Conservation (phyloP, 2,113 vertebrate genomes). For the Terrapene triunguis region DNA sequence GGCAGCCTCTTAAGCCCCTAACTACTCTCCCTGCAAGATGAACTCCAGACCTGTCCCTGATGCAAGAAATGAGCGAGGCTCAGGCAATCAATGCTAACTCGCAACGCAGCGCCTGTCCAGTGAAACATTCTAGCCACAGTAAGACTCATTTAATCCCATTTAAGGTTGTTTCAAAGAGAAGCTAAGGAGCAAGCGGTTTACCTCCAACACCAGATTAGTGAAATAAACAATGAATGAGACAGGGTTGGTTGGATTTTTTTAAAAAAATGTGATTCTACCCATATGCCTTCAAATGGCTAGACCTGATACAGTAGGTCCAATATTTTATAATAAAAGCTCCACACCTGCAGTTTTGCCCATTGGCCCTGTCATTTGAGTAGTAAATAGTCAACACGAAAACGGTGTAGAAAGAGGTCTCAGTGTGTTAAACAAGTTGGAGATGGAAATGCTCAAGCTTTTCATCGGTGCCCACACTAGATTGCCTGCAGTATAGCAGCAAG, state of each 20-base stretch:
- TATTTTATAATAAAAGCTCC: background rate
- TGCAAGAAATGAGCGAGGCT: accelerated
- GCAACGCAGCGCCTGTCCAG: background rate
- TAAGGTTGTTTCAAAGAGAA: background rate
- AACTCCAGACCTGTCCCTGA: background rate
- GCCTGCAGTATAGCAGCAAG: background rate
- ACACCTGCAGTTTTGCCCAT: background rate
- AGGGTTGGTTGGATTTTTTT: background rate
- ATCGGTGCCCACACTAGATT: background rate
- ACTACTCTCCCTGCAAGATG: background rate
- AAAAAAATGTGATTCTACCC: background rate
- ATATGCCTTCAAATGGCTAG: background rate
- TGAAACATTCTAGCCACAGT: background rate
- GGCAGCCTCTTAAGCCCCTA: background rate
- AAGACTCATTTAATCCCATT: background rate
- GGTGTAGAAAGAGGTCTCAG: background rate
- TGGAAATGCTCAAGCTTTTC: background rate
- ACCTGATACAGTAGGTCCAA: background rate
- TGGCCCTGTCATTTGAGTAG: background rate
- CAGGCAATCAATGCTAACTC: accelerated
- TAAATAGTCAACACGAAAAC: background rate
- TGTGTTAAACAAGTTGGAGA: background rate
- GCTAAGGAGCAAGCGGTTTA: background rate
- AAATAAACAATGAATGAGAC: background rate
- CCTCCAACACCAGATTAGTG: background rate